Percentiles rank a stretch among this genome's conserved stretches.
These are phyloP conservation scores for Drosophila ficusphila DNA, from an alignment of 1,140 invertebrate species.

Conservation along the genomic window DNA sequence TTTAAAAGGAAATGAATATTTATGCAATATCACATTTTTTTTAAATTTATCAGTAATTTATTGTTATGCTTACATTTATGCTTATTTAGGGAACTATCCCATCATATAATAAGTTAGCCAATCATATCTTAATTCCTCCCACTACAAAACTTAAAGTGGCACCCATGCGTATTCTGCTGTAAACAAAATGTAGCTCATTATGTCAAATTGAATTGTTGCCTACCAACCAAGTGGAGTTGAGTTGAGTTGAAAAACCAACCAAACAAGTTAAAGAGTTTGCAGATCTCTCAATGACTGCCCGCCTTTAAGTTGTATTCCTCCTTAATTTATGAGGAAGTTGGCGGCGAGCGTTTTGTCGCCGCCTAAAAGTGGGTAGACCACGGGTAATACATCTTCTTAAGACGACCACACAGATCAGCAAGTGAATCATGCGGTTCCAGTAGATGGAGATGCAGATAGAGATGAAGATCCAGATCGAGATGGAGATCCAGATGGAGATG, in stretches of 20 bases:
- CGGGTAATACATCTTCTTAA: constrained; percentile 65
- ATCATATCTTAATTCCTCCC: constrained; percentile 14
- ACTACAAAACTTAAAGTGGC: neutral
- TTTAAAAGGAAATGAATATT: too few relatives aligned
- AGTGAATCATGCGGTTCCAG: constrained; percentile 59
- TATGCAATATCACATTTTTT: too few relatives aligned
- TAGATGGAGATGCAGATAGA: neutral
- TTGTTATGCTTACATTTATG: too few relatives aligned
- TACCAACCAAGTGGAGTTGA: constrained; percentile 4
- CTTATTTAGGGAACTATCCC: too few relatives aligned
- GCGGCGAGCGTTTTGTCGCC: constrained; percentile 71
- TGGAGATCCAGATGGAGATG: neutral
- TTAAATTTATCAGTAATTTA: too few relatives aligned
- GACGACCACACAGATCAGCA: constrained; percentile 65
- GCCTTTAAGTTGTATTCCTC: constrained; percentile 19
- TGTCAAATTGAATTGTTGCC: constrained; percentile 82
- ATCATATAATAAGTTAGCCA: too few relatives aligned
- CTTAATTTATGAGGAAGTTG: constrained; percentile 61
- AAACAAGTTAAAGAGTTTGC: constrained; percentile 53
- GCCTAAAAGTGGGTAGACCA: constrained; percentile 63
- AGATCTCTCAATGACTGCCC: constrained; percentile 40
- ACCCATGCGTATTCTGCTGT: constrained; percentile 1
- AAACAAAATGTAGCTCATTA: constrained; percentile 81
- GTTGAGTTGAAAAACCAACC: constrained; percentile 48
- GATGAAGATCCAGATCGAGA: neutral